A percentile compares a stretch with the other conserved stretches of the same genome.
These are phyloP conservation scores for Cassiopea andromeda DNA, from an alignment of 30 jellyfish, hydroid and myxozoan genomes.

Conservation along the genomic window DNA sequence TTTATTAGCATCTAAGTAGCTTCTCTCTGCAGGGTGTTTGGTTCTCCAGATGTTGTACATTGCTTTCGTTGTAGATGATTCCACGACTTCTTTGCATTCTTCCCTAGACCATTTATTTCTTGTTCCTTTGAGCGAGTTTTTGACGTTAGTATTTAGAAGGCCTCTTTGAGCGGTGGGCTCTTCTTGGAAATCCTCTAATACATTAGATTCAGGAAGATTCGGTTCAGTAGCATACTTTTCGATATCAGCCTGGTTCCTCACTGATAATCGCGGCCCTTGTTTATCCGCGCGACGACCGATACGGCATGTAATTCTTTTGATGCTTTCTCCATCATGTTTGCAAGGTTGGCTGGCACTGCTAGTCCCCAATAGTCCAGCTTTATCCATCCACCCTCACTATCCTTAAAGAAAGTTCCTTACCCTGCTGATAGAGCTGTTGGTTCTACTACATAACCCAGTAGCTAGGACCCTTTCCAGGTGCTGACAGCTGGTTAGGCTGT, in stretches of 20 bases:
- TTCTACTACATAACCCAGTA: neutral
- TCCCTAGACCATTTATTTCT: neutral
- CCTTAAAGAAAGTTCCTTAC: neutral
- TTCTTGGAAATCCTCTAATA: neutral
- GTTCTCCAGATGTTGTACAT: neutral
- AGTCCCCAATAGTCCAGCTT: neutral
- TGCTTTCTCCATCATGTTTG: neutral
- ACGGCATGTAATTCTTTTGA: neutral
- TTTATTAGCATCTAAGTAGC: neutral
- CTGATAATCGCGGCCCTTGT: neutral
- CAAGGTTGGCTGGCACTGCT: neutral
- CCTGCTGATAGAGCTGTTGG: neutral
- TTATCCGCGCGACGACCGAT: constrained; percentile 1
- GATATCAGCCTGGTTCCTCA: constrained; percentile 6
- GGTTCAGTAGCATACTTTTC: constrained; percentile 6
- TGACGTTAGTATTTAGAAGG: constrained; percentile 4
- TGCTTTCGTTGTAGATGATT: constrained; percentile 4
- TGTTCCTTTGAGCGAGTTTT: neutral
- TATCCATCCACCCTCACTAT: constrained; percentile 11
- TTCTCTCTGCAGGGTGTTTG: neutral
- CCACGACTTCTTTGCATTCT: neutral
- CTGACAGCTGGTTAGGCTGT: constrained; percentile 21
- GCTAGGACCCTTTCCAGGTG: constrained; percentile 9
- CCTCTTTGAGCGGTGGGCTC: constrained; percentile 8
- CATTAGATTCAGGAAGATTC: neutral